Evolutionary conservation across 1,140 invertebrate genomes (phyloP).

Genomic region (Hypothenemus hampei): DNA sequence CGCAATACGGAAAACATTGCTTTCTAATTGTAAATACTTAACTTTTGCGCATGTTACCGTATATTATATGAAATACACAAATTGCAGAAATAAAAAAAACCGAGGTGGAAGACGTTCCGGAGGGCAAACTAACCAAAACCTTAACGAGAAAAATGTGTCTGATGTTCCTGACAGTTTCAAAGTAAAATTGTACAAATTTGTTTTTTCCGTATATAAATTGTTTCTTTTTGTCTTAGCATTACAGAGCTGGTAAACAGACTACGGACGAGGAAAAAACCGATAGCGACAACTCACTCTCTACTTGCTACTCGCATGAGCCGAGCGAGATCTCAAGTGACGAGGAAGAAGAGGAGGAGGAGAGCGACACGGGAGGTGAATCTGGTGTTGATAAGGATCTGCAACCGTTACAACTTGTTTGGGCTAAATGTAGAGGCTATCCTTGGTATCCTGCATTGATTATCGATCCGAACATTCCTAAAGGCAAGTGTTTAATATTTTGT

Average conservation of each 20-base stretch:
- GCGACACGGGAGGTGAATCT: slow-evolving; percentile 18
- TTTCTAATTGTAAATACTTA: no score
- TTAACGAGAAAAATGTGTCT: no score
- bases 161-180: slow-evolving; percentile 42
- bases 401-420: slow-evolving; percentile 91
- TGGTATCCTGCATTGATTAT: slow-evolving; percentile 97
- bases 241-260: slow-evolving; percentile 38
- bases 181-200: no score
- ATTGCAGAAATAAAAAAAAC: no score
- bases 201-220: no score
- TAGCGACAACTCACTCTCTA: slow-evolving; percentile 42
- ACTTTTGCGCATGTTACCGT: no score
- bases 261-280: slow-evolving; percentile 43
- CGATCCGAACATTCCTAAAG: slow-evolving; percentile 87
- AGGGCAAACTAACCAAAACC: no score
- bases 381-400: slow-evolving; percentile 52
- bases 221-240: no score
- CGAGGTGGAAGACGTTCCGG: slow-evolving; percentile 19
- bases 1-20: no score
- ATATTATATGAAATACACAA: no score
- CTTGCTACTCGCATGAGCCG: slow-evolving; percentile 43
- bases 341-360: no score
- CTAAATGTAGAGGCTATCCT: slow-evolving; percentile 92
- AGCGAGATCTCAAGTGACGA: slow-evolving; percentile 44
- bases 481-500: slow-evolving; percentile 10